These are phyloP conservation scores for Pterocles gutturalis DNA, from an alignment of 2,113 vertebrate species.

Conservation along the genomic window DNA sequence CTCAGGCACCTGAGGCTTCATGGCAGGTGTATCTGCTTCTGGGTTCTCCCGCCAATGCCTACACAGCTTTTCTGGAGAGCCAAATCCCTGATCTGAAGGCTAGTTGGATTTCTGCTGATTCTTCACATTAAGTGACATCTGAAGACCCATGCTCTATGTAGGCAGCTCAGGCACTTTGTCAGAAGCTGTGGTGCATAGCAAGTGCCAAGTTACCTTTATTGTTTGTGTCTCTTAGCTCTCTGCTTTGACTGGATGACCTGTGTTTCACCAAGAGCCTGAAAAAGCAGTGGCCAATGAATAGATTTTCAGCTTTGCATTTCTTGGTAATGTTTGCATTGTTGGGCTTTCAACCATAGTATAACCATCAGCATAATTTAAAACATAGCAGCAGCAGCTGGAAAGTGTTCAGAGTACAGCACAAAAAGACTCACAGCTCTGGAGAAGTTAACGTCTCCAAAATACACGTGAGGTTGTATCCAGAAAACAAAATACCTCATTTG, in stretches of 20 bases:
- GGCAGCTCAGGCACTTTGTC: neutral
- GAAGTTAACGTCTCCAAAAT: neutral
- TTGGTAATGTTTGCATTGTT: neutral
- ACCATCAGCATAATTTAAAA: neutral
- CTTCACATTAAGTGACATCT: neutral
- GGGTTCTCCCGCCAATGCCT: neutral
- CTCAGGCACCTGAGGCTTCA: neutral
- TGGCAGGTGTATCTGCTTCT: neutral
- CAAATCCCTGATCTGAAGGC: neutral
- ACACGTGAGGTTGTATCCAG: neutral
- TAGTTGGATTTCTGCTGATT: neutral
- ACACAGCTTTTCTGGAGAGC: neutral
- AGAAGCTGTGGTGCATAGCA: neutral
- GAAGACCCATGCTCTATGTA: neutral
- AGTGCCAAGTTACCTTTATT: neutral
- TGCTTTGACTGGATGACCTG: neutral
- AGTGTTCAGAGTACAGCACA: neutral
- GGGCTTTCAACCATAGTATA: neutral
- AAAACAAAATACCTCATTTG: neutral
- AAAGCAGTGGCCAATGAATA: neutral
- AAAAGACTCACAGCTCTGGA: neutral
- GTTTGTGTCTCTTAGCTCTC: neutral
- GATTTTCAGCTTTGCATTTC: neutral
- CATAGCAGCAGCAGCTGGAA: neutral
- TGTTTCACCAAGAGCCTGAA: neutral